phyloP scores from a whole-genome alignment of 2,113 vertebrate species.

The Irena cyanogastra region DNA sequence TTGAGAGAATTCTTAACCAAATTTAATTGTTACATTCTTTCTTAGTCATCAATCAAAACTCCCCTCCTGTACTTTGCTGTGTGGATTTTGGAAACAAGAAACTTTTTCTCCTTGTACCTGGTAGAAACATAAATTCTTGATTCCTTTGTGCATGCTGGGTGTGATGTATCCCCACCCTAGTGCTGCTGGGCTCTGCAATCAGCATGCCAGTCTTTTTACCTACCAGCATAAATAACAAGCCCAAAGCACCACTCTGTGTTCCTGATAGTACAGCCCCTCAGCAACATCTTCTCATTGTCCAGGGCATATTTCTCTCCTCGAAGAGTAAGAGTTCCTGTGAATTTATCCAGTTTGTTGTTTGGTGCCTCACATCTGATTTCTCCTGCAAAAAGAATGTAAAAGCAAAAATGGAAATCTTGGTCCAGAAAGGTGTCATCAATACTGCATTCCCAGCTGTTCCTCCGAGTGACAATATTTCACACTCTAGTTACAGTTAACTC shows the following conservation, averaged over 20 bases:
- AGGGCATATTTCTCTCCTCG: constrained; percentile 71
- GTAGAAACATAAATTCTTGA: neutral
- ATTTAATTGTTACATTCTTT: neutral
- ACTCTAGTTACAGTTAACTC: neutral
- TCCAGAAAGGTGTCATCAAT: neutral
- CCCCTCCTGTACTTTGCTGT: neutral
- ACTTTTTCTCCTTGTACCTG: neutral
- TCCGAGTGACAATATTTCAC: neutral
- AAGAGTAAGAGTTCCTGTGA: constrained; percentile 82
- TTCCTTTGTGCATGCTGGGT: neutral
- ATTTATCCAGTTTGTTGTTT: constrained; percentile 90
- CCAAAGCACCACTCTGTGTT: constrained; percentile 98
- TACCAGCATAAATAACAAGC: constrained; percentile 90
- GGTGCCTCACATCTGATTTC: constrained; percentile 87
- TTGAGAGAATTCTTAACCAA: neutral
- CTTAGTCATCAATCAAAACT: neutral
- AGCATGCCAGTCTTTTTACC: neutral
- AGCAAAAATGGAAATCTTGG: neutral
- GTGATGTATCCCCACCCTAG: neutral
- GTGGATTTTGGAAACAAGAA: neutral
- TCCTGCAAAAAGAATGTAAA: constrained; percentile 69
- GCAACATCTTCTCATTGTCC: constrained; percentile 87
- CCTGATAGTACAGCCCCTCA: constrained; percentile 88
- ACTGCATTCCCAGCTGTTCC: neutral
- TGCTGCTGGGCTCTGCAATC: neutral